Conservation (phyloP, 2,113 vertebrate genomes). For the Vicugna pacos region DNA sequence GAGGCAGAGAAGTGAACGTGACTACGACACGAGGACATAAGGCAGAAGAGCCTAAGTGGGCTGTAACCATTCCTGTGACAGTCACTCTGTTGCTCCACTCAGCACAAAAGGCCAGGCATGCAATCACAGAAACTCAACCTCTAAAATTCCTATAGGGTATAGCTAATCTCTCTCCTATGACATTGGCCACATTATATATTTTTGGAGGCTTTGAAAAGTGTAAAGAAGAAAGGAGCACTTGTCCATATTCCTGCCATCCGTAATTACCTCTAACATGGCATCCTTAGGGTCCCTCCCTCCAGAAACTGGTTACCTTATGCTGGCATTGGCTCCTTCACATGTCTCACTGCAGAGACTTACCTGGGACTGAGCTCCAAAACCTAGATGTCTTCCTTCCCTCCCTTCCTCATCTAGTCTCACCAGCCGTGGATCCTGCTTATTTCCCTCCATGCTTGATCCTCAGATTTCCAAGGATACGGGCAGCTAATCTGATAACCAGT, state of each 20-base stretch:
- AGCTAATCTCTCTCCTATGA: not conserved
- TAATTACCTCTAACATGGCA: not conserved
- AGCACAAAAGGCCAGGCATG: not conserved
- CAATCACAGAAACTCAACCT: conserved; percentile 7
- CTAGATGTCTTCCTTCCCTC: not conserved
- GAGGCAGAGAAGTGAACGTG: not conserved
- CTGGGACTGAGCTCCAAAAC: not conserved
- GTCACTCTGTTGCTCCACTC: not conserved
- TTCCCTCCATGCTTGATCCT: not conserved
- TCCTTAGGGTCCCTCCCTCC: not conserved
- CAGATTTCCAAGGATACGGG: not conserved
- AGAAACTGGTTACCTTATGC: not conserved
- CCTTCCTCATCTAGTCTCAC: not conserved
- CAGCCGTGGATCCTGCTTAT: not conserved
- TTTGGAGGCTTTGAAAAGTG: conserved; percentile 10
- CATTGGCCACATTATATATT: not conserved
- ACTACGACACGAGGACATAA: not conserved
- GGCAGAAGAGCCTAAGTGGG: not conserved
- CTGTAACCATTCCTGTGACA: not conserved
- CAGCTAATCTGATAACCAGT: not conserved
- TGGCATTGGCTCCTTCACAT: not conserved
- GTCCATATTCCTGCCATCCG: not conserved
- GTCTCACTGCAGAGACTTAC: not conserved
- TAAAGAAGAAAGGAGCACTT: conserved; percentile 10
- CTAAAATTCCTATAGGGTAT: not conserved